Percentiles rank a stretch among this genome's conserved stretches.
These are phyloP conservation scores for Xenotilapia leptura DNA, from an alignment of 2,113 vertebrate genomes.

Conservation along the genomic window DNA sequence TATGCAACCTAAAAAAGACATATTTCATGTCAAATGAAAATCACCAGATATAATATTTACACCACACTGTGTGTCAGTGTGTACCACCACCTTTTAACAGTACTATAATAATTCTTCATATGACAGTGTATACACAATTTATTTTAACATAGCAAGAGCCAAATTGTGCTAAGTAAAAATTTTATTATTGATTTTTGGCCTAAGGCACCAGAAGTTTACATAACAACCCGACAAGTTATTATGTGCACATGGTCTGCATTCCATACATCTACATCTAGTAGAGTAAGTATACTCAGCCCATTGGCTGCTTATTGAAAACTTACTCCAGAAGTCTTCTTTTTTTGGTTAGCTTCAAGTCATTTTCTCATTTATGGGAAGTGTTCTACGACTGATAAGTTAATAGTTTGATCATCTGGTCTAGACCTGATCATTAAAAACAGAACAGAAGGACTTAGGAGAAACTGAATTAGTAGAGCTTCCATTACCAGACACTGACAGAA, in stretches of 20 bases:
- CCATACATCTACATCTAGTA: neutral
- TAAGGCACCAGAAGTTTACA: neutral
- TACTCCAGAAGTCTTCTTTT: neutral
- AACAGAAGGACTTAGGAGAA: neutral
- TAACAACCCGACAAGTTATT: neutral
- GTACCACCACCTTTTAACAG: neutral
- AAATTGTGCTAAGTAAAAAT: neutral
- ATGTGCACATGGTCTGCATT: conserved; percentile 20
- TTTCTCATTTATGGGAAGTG: neutral
- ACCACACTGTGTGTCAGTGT: neutral
- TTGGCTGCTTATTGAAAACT: neutral
- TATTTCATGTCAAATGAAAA: neutral
- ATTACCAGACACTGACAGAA: conserved; percentile 13
- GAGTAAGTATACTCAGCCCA: neutral
- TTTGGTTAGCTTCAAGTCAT: neutral
- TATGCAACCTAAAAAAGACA: neutral
- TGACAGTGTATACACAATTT: neutral
- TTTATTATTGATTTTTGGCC: neutral
- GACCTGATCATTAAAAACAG: neutral
- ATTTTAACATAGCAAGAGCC: neutral
- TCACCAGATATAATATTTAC: neutral
- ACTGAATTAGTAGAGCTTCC: neutral
- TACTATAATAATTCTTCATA: neutral
- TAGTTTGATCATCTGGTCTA: neutral
- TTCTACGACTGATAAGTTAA: neutral